These are phyloP conservation scores for Bombus haemorrhoidalis DNA, from an alignment of 1,140 invertebrate species.

Conservation along the genomic window DNA sequence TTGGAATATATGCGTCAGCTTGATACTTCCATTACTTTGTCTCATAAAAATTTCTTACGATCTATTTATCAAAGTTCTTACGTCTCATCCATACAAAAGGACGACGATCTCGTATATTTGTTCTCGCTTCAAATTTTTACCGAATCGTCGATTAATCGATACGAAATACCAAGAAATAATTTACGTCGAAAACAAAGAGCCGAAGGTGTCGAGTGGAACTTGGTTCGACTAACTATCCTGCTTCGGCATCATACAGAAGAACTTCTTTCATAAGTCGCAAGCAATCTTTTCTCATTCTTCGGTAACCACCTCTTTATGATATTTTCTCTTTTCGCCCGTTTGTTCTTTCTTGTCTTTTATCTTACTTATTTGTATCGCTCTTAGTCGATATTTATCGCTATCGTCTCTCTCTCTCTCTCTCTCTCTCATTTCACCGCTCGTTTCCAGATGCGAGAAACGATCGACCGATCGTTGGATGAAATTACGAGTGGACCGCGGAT, in stretches of 20 bases:
- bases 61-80: background rate
- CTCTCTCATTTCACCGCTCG: fast-evolving
- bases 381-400: background rate
- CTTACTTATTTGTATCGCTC: conserved; percentile 14
- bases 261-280: conserved; percentile 16
- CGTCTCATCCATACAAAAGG: background rate
- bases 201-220: too few species aligned
- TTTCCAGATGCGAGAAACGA: background rate
- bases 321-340: background rate
- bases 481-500: background rate
- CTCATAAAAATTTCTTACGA: background rate
- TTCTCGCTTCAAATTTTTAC: background rate
- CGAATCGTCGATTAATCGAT: background rate
- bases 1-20: too few species aligned
- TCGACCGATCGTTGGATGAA: background rate
- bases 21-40: too few species aligned
- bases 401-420: background rate
- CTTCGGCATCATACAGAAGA: too few species aligned
- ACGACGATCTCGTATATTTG: too few species aligned
- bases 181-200: background rate
- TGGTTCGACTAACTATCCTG: background rate
- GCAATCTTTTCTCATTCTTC: conserved; percentile 4
- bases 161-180: background rate
- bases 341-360: background rate
- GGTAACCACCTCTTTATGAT: background rate